Evolutionary conservation across 1,140 invertebrate species (phyloP).

Genomic region (Pseudomyrmex concolor): DNA sequence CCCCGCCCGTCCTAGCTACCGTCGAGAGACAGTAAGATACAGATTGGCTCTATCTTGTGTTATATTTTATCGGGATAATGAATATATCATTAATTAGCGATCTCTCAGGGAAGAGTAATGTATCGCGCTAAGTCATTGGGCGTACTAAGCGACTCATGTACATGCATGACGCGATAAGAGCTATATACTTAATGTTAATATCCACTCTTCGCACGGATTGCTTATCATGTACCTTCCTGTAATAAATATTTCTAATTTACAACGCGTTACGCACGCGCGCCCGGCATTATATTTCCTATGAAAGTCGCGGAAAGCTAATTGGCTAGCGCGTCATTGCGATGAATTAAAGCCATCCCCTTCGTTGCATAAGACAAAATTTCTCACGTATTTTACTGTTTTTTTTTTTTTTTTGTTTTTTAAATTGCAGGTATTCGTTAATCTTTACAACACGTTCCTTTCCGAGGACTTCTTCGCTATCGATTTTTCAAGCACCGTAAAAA

Average conservation of each 20-base stretch:
- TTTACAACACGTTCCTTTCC: not conserved
- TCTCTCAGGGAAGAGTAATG: slow-evolving; percentile 28
- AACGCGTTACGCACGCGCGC: not conserved
- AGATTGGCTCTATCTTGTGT: slow-evolving; percentile 34
- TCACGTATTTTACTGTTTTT: not conserved
- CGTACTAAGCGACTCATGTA: slow-evolving; percentile 34
- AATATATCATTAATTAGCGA: slow-evolving; percentile 51
- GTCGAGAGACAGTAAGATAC: slow-evolving; percentile 42
- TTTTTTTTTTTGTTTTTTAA: not conserved
- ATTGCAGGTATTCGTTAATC: not conserved
- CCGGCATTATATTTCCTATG: slow-evolving; percentile 1
- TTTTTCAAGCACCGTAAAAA: slow-evolving; percentile 1
- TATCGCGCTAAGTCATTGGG: slow-evolving; percentile 31
- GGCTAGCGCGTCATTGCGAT: slow-evolving; percentile 15
- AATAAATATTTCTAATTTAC: slow-evolving; percentile 53
- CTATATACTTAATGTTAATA: slow-evolving; percentile 46
- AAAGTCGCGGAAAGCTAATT: slow-evolving; percentile 32
- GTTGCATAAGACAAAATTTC: not conserved
- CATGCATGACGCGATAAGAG: slow-evolving; percentile 38
- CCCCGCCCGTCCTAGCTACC: not conserved
- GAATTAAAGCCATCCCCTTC: slow-evolving; percentile 13
- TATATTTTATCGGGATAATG: slow-evolving; percentile 40
- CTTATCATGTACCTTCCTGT: slow-evolving; percentile 21
- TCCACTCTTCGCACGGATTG: slow-evolving; percentile 22
- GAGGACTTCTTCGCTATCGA: not conserved